Evolutionary conservation across 2,888 invertebrate genomes (phyloP).

Genomic region (Sabellastarte sp.): DNA sequence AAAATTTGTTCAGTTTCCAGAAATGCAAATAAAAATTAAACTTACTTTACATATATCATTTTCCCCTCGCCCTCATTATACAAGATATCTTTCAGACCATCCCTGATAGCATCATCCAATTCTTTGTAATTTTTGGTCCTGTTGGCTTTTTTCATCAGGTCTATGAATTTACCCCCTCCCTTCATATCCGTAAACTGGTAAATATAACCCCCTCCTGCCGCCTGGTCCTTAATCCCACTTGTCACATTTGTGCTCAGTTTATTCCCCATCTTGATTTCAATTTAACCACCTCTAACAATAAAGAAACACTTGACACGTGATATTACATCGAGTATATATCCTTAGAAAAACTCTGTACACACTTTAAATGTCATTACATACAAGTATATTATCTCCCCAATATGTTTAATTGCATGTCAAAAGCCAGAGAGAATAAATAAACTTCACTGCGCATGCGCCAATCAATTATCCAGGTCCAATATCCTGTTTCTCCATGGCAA

Average conservation of each 20-base stretch:
- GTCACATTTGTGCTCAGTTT: conserved; percentile 70
- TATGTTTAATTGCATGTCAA: too few species aligned
- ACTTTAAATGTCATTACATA: too few species aligned
- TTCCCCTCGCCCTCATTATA: conserved; percentile 92
- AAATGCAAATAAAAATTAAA: not conserved
- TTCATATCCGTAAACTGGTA: conserved; percentile 24
- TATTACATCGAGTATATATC: too few species aligned
- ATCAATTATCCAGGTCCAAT: not conserved
- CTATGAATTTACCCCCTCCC: conserved; percentile 71
- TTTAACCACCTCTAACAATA: too few species aligned
- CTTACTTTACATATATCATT: conserved; percentile 5
- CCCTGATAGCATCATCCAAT: conserved; percentile 87
- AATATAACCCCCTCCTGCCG: conserved; percentile 56
- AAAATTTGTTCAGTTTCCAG: not conserved
- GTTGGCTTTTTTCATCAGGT: conserved; percentile 48
- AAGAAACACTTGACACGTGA: too few species aligned
- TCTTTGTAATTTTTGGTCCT: conserved; percentile 52
- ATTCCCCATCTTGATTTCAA: conserved; percentile 60
- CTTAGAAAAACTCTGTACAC: too few species aligned
- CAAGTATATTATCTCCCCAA: too few species aligned
- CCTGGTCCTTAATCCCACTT: conserved; percentile 93
- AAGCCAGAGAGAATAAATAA: too few species aligned
- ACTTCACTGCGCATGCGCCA: conserved; percentile 11
- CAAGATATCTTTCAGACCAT: conserved; percentile 81
- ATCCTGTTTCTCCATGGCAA: conserved; percentile 11